Evolutionary conservation across 1,140 invertebrate species (phyloP).

Genomic region (Chironomus tepperi): DNA sequence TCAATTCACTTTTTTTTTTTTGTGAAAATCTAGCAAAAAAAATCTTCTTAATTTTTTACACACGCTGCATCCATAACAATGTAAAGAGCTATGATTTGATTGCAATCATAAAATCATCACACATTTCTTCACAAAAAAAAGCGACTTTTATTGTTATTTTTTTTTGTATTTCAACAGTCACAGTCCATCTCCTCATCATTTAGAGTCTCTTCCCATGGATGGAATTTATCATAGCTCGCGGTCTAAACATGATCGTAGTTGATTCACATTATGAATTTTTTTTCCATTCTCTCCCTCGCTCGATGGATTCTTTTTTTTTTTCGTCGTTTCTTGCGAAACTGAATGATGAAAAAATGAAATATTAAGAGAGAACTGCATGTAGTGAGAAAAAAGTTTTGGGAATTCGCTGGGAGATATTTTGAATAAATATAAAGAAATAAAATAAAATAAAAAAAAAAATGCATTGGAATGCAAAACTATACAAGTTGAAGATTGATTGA

Average conservation of each 20-base stretch:
- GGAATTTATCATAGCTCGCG: conserved; percentile 1
- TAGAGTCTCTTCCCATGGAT: conserved; percentile 1
- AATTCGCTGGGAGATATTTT: neutral
- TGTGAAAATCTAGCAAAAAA: too few species aligned
- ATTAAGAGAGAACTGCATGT: neutral
- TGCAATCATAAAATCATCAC: neutral
- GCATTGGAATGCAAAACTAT: conserved; percentile 4
- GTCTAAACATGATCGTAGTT: conserved; percentile 1
- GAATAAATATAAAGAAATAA: neutral
- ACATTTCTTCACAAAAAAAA: neutral
- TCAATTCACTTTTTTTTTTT: too few species aligned
- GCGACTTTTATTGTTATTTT: neutral
- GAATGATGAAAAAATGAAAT: neutral
- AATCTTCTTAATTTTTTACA: too few species aligned
- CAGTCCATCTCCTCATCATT: neutral
- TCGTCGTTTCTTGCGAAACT: neutral
- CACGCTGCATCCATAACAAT: too few species aligned
- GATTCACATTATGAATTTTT: neutral
- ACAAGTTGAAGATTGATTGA: too few species aligned
- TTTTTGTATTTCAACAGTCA: neutral
- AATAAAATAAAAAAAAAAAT: neutral
- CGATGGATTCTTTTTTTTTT: neutral
- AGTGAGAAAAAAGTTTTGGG: conserved; percentile 12
- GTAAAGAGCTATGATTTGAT: neutral
- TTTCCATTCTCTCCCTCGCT: neutral